These are phyloP conservation scores for Mesoclemmys tuberculata DNA, from an alignment of 2,113 vertebrate genomes.

Conservation along the genomic window DNA sequence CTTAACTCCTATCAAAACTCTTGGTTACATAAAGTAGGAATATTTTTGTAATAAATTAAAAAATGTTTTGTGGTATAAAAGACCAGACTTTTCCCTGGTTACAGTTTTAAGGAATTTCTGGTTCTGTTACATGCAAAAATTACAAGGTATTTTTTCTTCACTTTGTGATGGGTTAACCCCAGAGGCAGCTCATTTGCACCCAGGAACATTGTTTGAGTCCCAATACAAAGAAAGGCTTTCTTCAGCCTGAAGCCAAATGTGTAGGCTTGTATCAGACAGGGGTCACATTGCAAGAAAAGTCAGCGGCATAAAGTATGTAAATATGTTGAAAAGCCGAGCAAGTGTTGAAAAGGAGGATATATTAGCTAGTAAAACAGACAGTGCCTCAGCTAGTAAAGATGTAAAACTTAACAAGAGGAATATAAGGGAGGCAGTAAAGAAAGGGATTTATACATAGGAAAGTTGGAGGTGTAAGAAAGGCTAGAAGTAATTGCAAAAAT, in stretches of 20 bases:
- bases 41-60: background rate
- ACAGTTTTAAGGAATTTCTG: background rate
- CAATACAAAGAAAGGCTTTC: background rate
- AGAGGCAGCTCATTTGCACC: background rate
- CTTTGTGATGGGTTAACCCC: background rate
- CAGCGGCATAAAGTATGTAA: background rate
- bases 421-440: background rate
- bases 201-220: background rate
- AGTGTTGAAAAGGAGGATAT: background rate
- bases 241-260: background rate
- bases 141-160: background rate
- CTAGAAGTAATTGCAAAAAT: conserved; percentile 8
- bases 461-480: background rate
- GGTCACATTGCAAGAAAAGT: background rate
- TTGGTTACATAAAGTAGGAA: background rate
- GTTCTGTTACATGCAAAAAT: background rate
- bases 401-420: background rate
- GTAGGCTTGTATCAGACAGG: background rate
- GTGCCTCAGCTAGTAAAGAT: background rate
- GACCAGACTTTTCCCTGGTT: background rate
- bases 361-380: background rate
- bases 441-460: background rate
- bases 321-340: background rate
- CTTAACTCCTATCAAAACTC: background rate
- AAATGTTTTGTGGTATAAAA: background rate